Base-by-base conservation (phyloP, 2,797 vertebrate genomes). In the Cetoscarus ocellatus region DNA sequence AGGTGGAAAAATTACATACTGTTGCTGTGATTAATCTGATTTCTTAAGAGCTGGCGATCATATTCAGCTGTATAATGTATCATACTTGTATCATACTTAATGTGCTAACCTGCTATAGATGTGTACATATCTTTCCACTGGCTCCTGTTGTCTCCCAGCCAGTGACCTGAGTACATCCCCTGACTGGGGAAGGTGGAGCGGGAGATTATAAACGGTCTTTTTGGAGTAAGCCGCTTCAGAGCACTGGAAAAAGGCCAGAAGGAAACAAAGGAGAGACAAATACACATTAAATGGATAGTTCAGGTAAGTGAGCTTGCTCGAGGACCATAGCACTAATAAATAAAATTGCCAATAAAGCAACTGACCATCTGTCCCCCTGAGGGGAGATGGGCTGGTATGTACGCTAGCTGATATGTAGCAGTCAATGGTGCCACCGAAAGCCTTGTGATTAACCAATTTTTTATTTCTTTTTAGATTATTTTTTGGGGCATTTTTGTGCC, bases 131-230 rank as follows among this genome's bases (percentile, higher is more conserved):
- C 96, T 80, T 95, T 96, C 96, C 96, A 98, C 52, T 91, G 91
- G 77, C 96, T 97, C 58, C 81, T 82, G 90, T 97, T 97, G 90
- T 97, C 96, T 3, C 96, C 96, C 54, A 97, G 90, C 96, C 96
- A 98, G 90, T 98, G 96, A 3, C 96, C 96, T 0, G 96, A 96
- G 79, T 96, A 97, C 40, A 45, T 82, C 8, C 96, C 96, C 84
- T 97, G 96, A 88, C 96, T 95, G 34, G 96, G 95, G 91, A 96
- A 97, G 47, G 96, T 96, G 80, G 96, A 98, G 65, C 96, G 96
- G 12, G 96, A 97, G 81, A 98, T 96, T 18, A 97, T 8, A 0
- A 98, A 95, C 0, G 96, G 94, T 1, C 96, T 93, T 73, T 97
- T 96, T 1, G 80, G 82, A 43, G 86, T 35, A 65, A 97, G 94